Evolutionary conservation across 2,888 invertebrate species (phyloP), one percentile per base, ranked within the genome.

Genomic region (Papilio demoleus): DNA sequence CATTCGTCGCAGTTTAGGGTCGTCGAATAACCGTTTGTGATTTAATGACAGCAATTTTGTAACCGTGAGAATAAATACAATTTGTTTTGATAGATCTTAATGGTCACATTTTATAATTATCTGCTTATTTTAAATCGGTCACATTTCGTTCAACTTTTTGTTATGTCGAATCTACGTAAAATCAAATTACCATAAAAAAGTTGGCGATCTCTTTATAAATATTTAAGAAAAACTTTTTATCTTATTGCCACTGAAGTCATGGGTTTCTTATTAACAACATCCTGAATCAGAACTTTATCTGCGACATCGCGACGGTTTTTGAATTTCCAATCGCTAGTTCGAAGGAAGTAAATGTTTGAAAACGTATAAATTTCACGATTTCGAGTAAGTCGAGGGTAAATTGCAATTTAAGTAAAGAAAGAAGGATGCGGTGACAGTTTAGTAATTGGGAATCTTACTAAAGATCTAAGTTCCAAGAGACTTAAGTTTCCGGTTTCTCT

Each of bases 21-120:
- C 83, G 85, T 82, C 84, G 80, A 78, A 81, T 78, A 71, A 78
- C 77, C 78, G 77, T 76, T 76, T 72, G 75, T 79, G 80, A 80
- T 83, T 81, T 86, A 85, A 86, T 85, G 81, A 82, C 76, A 74
- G 75, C 74, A 70, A 76, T 76, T 78, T 69, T 61, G 53, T 17
- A 31, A 62, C 65, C 81, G 86, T 88, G 88, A 77, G 88, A 87
- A 85, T n/a, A 65, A 68, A 42, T 12, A 24, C 59, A 70, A 40
- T 59, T 63, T 65, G 27, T 12, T 66, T 61, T 27, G 17, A 12
- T 27, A 11, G 17, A 24, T 31, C 12, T 50, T 14, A 24, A 12
- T 50, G 31, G 17, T 22, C 19, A 22, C 22, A 22, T 47, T 22
- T 22, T 45, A 45, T 1, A 50, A 14, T 24, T 50, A 24, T 50